Conservation (phyloP, 1,140 invertebrate genomes). For the Gonatopus flavifemur region DNA sequence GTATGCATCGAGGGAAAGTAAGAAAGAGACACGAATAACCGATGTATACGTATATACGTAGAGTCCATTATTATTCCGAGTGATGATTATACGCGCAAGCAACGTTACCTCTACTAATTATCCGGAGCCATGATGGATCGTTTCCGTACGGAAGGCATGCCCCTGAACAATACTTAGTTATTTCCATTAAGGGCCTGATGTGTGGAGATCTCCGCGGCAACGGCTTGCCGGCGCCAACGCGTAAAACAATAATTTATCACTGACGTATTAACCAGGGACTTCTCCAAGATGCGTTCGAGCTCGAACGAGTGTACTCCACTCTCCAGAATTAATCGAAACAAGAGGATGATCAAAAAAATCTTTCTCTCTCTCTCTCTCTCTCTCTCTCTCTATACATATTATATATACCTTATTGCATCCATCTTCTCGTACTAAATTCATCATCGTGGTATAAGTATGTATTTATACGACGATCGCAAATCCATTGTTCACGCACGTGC, state of each 20-base stretch:
- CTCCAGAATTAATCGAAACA: too few relatives aligned
- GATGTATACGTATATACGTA: neutral
- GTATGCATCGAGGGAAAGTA: slow-evolving; percentile 1
- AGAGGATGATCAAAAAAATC: too few relatives aligned
- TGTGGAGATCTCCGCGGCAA: slow-evolving; percentile 23
- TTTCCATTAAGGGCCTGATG: slow-evolving; percentile 44
- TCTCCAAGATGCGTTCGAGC: slow-evolving; percentile 25
- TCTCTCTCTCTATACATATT: too few relatives aligned
- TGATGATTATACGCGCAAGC: slow-evolving; percentile 48
- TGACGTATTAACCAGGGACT: slow-evolving; percentile 21
- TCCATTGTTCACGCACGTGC: too few relatives aligned
- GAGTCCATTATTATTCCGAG: slow-evolving; percentile 43
- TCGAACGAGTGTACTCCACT: slow-evolving; percentile 21
- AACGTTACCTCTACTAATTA: slow-evolving; percentile 49
- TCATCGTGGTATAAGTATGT: too few relatives aligned
- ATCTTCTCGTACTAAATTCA: too few relatives aligned
- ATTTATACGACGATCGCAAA: too few relatives aligned
- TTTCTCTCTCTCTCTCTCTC: too few relatives aligned
- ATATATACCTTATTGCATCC: too few relatives aligned
- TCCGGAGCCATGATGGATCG: slow-evolving; percentile 48
- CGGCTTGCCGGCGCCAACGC: too few relatives aligned
- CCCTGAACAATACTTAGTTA: slow-evolving; percentile 49
- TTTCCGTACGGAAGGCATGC: slow-evolving; percentile 44
- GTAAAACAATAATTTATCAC: slow-evolving; percentile 42
- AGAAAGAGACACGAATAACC: neutral